Evolutionary conservation across 2,888 invertebrate species (phyloP).

Genomic region (Nudaria mundana): DNA sequence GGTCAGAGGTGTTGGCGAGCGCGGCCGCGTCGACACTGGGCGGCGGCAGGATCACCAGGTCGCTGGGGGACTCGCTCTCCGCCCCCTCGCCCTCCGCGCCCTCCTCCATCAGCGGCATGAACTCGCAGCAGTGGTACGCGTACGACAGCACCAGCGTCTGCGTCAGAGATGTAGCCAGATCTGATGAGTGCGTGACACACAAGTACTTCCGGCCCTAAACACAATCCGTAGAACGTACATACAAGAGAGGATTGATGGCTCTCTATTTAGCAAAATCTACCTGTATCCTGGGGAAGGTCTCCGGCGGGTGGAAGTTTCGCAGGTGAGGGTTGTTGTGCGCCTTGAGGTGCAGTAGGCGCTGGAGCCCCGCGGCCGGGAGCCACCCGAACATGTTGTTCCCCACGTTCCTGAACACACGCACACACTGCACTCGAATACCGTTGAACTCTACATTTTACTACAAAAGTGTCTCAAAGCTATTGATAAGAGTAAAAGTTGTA

Average conservation of each 20-base stretch:
- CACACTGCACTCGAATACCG: too few species aligned
- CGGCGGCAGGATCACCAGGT: constrained; percentile 66
- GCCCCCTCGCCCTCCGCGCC: constrained; percentile 51
- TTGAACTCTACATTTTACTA: too few species aligned
- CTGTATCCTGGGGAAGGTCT: constrained; percentile 91
- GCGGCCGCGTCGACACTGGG: constrained; percentile 81
- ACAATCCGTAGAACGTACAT: too few species aligned
- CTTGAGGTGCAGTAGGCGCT: constrained; percentile 90
- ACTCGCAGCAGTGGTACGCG: constrained; percentile 98
- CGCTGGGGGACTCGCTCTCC: constrained; percentile 59
- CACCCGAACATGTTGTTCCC: constrained; percentile 93
- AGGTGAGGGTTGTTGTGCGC: constrained; percentile 95
- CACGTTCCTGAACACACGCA: constrained; percentile 85
- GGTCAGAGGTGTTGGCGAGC: constrained; percentile 90
- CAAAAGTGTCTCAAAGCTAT: too few species aligned
- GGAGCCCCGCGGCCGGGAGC: constrained; percentile 91
- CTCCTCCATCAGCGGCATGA: constrained; percentile 86
- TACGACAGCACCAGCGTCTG: constrained; percentile 92
- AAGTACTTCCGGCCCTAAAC: too few species aligned
- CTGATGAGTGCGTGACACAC: too few species aligned
- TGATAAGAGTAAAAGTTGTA: too few species aligned
- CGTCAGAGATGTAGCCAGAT: too few species aligned
- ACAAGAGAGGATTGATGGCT: too few species aligned
- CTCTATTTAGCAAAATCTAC: too few species aligned
- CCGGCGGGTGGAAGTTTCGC: constrained; percentile 92